phyloP scores from a whole-genome alignment of 2,797 vertebrate species.

The Alcedo atthis region DNA sequence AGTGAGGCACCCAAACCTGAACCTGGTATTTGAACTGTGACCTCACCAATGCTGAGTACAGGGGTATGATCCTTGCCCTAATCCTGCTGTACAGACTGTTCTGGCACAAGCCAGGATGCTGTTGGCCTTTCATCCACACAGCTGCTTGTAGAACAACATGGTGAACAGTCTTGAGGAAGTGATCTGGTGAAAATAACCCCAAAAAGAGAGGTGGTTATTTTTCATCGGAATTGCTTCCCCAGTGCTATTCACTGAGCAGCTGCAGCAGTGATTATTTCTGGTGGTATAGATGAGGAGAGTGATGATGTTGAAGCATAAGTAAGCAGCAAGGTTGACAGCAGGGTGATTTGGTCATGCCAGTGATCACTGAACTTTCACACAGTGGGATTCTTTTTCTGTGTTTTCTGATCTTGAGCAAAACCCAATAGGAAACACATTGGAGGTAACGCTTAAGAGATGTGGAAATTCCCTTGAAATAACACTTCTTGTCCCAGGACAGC shows the following conservation, averaged over 20 bases:
- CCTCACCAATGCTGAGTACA: too few relatives aligned
- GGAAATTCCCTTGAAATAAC: neutral
- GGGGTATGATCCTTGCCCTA: too few relatives aligned
- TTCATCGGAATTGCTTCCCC: neutral
- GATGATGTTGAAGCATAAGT: accelerated
- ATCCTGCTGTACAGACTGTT: too few relatives aligned
- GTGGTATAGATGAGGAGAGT: neutral
- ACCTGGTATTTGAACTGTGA: too few relatives aligned
- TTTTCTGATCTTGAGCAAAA: neutral
- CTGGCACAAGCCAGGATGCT: neutral
- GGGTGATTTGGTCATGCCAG: neutral
- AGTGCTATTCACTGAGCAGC: neutral
- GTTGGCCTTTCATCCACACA: neutral
- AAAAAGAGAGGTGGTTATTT: neutral
- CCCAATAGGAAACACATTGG: accelerated
- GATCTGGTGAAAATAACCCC: neutral
- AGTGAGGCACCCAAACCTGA: neutral
- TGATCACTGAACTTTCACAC: neutral
- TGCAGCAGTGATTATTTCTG: neutral
- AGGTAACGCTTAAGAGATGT: neutral
- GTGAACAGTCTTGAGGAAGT: neutral
- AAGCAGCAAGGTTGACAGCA: neutral
- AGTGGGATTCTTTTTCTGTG: neutral
- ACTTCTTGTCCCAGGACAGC: neutral
- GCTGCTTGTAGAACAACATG: neutral